Evolutionary conservation across 2,113 vertebrate genomes (phyloP).

Genomic region (Brachyistius frenatus): DNA sequence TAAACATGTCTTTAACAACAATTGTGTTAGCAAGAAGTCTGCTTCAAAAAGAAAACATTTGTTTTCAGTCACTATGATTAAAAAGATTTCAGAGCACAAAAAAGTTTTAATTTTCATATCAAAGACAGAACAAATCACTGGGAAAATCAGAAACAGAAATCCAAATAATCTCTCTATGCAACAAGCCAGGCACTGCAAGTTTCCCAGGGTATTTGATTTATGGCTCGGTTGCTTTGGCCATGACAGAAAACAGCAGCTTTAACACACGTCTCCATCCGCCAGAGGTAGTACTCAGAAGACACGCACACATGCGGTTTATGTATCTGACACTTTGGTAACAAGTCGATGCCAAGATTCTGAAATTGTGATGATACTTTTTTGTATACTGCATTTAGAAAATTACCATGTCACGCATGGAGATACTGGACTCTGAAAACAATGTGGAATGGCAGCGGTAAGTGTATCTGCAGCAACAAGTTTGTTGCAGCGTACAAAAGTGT

Average conservation of each 20-base stretch:
- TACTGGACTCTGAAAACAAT: too few species aligned
- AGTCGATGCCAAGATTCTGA: neutral
- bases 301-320: slow-evolving; percentile 10
- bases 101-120: slow-evolving; percentile 46
- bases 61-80: slow-evolving; percentile 56
- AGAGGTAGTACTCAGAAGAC: neutral
- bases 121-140: slow-evolving; percentile 44
- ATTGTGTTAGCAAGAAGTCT: neutral
- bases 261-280: slow-evolving; percentile 13
- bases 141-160: slow-evolving; percentile 64
- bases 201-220: slow-evolving; percentile 55
- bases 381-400: too few species aligned
- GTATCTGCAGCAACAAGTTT: too few species aligned
- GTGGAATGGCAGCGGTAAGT: too few species aligned
- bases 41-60: slow-evolving; percentile 61
- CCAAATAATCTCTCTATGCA: slow-evolving; percentile 31
- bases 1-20: neutral
- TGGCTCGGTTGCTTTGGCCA: slow-evolving; percentile 21
- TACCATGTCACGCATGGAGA: neutral
- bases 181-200: slow-evolving; percentile 13
- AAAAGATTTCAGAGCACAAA: slow-evolving; percentile 39
- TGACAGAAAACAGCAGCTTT: slow-evolving; percentile 48
- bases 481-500: too few species aligned
- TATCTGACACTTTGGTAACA: neutral
- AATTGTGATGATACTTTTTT: neutral